phyloP scores from a whole-genome alignment of 2,113 vertebrate species.

The Nicator chloris region DNA sequence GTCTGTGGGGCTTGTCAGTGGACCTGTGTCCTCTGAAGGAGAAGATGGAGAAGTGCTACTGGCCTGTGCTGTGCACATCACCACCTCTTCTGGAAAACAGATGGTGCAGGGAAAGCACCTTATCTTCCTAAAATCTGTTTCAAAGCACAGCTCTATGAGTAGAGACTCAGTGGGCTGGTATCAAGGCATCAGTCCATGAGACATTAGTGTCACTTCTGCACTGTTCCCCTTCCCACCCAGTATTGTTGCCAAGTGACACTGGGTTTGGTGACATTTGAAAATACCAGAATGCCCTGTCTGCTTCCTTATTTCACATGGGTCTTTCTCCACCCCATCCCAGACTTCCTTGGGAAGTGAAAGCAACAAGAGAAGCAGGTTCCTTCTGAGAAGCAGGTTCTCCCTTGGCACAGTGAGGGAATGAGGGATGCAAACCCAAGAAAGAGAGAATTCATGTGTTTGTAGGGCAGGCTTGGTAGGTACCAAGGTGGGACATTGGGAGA shows the following conservation, averaged over 20 bases:
- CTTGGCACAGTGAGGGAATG: neutral
- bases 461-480: neutral
- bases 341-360: constrained; percentile 15
- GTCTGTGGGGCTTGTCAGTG: neutral
- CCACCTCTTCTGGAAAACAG: neutral
- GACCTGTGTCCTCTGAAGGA: neutral
- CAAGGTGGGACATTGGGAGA: neutral
- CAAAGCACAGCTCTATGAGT: neutral
- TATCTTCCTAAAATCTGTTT: neutral
- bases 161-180: neutral
- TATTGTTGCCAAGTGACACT: neutral
- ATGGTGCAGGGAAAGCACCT: neutral
- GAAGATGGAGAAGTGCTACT: neutral
- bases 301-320: neutral
- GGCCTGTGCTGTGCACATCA: rapidly evolving
- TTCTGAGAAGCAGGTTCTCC: neutral
- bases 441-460: neutral
- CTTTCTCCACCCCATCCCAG: neutral
- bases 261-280: neutral
- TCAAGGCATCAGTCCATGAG: neutral
- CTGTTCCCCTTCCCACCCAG: neutral
- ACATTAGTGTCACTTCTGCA: neutral
- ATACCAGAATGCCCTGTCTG: neutral
- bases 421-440: neutral
- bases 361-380: neutral